Conservation (phyloP, 35 echinoderm and acorn worm genomes). For the Apostichopus parvimensis region DNA sequence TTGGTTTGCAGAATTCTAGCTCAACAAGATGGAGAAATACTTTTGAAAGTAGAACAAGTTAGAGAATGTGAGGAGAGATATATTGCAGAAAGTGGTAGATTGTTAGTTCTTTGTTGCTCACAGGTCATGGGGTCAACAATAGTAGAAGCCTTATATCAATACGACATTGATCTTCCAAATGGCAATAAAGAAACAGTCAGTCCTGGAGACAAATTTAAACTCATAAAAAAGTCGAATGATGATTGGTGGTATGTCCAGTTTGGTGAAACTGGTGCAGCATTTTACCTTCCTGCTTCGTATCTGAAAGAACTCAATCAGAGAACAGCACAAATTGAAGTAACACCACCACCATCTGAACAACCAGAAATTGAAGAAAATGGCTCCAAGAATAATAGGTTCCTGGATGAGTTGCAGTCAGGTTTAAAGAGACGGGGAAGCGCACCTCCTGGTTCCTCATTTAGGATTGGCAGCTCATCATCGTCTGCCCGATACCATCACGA, state of each 20-base stretch:
- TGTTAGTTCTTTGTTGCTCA: background rate
- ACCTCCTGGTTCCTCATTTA: background rate
- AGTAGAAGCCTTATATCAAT: constrained; percentile 50
- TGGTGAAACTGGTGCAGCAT: constrained; percentile 54
- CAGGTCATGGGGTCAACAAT: constrained; percentile 26
- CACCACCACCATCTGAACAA: background rate
- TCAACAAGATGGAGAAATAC: background rate
- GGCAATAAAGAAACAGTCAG: constrained; percentile 28
- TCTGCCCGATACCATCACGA: background rate
- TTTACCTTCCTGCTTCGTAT: constrained; percentile 91
- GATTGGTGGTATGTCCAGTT: constrained; percentile 96
- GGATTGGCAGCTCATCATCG: background rate
- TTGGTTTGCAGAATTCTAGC: background rate
- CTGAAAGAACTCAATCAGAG: constrained; percentile 51
- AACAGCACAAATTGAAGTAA: background rate
- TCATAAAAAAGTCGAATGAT: constrained; percentile 82
- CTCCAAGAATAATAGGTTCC: background rate
- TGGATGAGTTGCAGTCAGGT: constrained; percentile 13
- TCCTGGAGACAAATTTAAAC: constrained; percentile 82
- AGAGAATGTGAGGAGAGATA: background rate
- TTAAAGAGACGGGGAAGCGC: constrained; percentile 26
- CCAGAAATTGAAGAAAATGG: background rate
- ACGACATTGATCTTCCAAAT: constrained; percentile 4
- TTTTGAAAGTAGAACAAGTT: background rate
- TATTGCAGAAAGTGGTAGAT: background rate